phyloP scores from a whole-genome alignment of 2,888 invertebrate species.

The Hesperia comma region DNA sequence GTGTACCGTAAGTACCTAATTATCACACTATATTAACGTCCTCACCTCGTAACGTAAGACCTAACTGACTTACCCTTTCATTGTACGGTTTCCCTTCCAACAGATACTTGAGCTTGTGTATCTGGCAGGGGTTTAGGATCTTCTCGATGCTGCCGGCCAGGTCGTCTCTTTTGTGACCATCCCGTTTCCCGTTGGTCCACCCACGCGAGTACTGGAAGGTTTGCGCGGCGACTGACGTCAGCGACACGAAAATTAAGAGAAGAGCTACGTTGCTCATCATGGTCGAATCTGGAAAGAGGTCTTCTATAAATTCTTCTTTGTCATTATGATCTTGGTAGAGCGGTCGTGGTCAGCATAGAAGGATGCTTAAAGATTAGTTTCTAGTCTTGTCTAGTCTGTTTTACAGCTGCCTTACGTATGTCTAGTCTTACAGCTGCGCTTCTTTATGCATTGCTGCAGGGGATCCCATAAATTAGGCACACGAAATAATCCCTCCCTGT shows the following conservation, averaged over 20 bases:
- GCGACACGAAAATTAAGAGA: slow-evolving; percentile 68
- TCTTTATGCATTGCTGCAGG: no score
- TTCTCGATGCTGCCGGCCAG: slow-evolving; percentile 59
- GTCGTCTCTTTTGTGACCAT: slow-evolving; percentile 59
- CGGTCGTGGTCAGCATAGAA: no score
- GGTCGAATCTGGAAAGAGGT: slow-evolving; percentile 45
- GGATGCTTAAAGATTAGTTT: no score
- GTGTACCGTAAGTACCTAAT: no score
- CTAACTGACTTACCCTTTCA: slow-evolving; percentile 63
- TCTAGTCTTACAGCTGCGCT: no score
- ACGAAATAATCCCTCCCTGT: no score
- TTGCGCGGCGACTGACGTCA: slow-evolving; percentile 83
- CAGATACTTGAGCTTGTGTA: slow-evolving; percentile 78
- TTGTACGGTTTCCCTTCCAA: slow-evolving; percentile 77
- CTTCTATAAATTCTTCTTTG: no score
- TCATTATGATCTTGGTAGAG: no score
- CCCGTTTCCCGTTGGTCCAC: slow-evolving; percentile 90
- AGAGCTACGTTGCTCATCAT: slow-evolving; percentile 64
- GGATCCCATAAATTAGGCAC: no score
- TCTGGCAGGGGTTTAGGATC: slow-evolving; percentile 75
- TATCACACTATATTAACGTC: no score
- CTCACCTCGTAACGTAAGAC: background rate
- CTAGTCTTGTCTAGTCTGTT: no score
- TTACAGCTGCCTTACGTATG: no score
- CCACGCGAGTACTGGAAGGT: slow-evolving; percentile 91